Evolutionary conservation across 2,113 vertebrate species (phyloP), one percentile per base, ranked within the genome.

Genomic region (Australoheros scitulus): DNA sequence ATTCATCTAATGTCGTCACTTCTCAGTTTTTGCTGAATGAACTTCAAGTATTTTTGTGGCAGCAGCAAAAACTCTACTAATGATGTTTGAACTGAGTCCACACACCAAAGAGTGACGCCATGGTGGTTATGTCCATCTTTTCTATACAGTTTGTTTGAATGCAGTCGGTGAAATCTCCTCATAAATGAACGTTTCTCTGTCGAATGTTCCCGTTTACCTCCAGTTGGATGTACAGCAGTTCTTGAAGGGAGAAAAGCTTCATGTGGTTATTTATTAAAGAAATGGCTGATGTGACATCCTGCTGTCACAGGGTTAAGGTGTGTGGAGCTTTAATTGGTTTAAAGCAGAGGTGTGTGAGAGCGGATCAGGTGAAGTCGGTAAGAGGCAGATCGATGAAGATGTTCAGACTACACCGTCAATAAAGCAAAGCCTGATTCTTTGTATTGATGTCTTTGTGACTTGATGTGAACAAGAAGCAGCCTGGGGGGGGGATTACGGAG

Each of bases 391-490:
- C 81, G 13, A 87, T 87, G 36, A 52, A 77, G 85, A 20, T 58
- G 84, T 77, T 79, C 26, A 59, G 83, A 80, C 79, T 26, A n/a
- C 61, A 6, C 38, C 3, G 75, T 88, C 87, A 17, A 77, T 86
- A n/a, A 68, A 72, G 43, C 43, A 52, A 47, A 72, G 65, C 3
- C 43, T 24, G 72, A 79, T 86, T 81, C 61, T 50, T 52, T 43
- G 52, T 65, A 82, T 59, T 70, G 77, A 91, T 38, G 24, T 70
- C 65, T 52, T 70, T 70, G 80, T 79, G 61, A 41, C 76, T 63
- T 76, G 59, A 52, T 72, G 38, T 61, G 79, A 86, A 79, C 18
- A 17, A 24, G 55, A 75, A n/a, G 68, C 3, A 6, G 56, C 72
- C 76, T 14, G n/a, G 26, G 29, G 56, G 57, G 79, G 36, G 74